Percentiles rank a stretch among this genome's conserved stretches.
phyloP scores from a whole-genome alignment of 2,888 invertebrate genomes.

The Cheiracanthium punctorium region DNA sequence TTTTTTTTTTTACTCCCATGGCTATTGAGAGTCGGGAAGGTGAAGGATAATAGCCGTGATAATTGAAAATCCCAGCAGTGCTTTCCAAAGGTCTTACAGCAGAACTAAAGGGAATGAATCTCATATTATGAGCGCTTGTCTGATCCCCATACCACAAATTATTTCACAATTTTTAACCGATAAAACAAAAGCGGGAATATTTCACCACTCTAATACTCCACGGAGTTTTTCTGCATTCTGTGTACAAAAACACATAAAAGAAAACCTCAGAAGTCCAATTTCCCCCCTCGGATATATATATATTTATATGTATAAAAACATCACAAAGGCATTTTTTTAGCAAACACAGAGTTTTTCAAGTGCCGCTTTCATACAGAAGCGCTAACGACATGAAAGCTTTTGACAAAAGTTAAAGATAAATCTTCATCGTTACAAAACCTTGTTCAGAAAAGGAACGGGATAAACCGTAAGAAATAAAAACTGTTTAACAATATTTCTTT shows the following conservation, averaged over 20 bases:
- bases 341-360: slow-evolving; percentile 36
- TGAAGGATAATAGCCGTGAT: neutral
- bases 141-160: neutral
- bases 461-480: slow-evolving; percentile 32
- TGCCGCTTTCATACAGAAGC: slow-evolving; percentile 21
- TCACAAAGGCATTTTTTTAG: slow-evolving; percentile 11
- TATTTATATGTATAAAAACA: slow-evolving; percentile 22
- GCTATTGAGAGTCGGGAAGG: neutral
- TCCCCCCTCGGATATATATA: neutral
- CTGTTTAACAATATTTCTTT: slow-evolving; percentile 32
- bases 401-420: slow-evolving; percentile 29
- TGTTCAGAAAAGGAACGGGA: slow-evolving; percentile 22
- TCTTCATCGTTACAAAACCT: slow-evolving; percentile 13
- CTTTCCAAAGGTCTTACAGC: neutral
- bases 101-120: neutral
- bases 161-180: slow-evolving; percentile 2
- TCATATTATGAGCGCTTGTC: neutral
- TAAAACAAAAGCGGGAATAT: slow-evolving; percentile 15
- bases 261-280: neutral
- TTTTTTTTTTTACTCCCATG: no score
- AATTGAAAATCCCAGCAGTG: neutral
- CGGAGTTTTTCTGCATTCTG: slow-evolving; percentile 22
- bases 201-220: slow-evolving; percentile 7
- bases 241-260: slow-evolving; percentile 26
- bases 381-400: slow-evolving; percentile 37